Evolutionary conservation across 1,140 invertebrate species (phyloP).

Genomic region (Eupristina koningsbergeri): DNA sequence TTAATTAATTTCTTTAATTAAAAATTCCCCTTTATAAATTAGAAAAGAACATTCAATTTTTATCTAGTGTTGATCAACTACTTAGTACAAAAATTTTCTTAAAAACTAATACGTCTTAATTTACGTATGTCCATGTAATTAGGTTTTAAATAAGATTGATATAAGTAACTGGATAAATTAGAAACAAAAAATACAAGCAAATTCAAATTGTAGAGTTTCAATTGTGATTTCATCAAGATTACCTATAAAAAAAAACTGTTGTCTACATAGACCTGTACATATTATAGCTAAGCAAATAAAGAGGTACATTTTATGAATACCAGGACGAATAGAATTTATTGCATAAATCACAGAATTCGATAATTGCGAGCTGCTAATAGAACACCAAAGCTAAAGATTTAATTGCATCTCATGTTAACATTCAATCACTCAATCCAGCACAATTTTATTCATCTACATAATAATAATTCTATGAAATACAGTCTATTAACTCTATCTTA

Average conservation of each 20-base stretch:
- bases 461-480: conserved; percentile 45
- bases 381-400: conserved; percentile 49
- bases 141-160: not conserved
- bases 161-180: not conserved
- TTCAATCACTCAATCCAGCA: conserved; percentile 50
- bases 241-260: conserved; percentile 27
- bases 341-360: conserved; percentile 58
- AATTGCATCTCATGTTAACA: conserved; percentile 45
- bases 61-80: not conserved
- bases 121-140: not conserved
- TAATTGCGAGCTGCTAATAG: conserved; percentile 52
- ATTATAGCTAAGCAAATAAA: conserved; percentile 38
- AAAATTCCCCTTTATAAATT: not conserved
- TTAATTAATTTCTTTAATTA: not conserved
- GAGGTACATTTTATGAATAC: conserved; percentile 35
- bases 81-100: not conserved
- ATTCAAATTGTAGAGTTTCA: not conserved
- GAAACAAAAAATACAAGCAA: not conserved
- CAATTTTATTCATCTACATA: conserved; percentile 46
- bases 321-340: conserved; percentile 56
- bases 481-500: conserved; percentile 52
- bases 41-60: not conserved
- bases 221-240: conserved; percentile 37
- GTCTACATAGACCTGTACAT: conserved; percentile 40
- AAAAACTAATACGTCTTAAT: not conserved